A percentile compares a stretch with the other conserved stretches of the same genome.
phyloP scores from a whole-genome alignment of 2,888 invertebrate genomes.

The Sphecodes monilicornis region DNA sequence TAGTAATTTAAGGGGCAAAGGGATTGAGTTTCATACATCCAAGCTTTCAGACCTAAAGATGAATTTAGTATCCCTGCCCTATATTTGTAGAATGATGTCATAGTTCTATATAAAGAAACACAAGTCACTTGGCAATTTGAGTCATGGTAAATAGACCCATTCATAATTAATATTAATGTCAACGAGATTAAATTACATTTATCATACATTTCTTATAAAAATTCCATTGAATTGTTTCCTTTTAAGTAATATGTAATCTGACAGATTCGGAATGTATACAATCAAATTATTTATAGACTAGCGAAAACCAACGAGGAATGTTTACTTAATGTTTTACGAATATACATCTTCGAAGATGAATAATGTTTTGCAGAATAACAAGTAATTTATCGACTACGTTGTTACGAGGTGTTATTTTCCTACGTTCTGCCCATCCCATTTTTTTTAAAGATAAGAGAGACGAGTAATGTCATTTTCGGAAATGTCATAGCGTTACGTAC shows the following conservation, averaged over 20 bases:
- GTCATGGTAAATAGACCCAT: conserved; percentile 34
- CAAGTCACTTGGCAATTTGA: conserved; percentile 55
- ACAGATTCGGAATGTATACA: conserved; percentile 25
- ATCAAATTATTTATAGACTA: background rate
- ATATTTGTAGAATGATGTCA: conserved; percentile 71
- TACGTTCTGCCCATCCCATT: background rate
- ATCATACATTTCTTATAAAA: background rate
- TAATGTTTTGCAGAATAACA: background rate
- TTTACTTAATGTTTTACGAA: background rate
- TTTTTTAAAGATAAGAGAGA: background rate
- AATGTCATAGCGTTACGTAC: background rate
- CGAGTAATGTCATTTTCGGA: conserved; percentile 1
- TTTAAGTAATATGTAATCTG: conserved; percentile 8
- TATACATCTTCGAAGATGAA: background rate
- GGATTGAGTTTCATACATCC: conserved; percentile 60
- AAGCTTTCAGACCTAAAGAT: conserved; percentile 57
- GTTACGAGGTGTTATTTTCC: background rate
- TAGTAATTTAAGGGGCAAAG: conserved; percentile 12
- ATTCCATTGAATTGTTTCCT: background rate
- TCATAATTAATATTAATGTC: conserved; percentile 26
- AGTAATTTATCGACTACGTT: background rate
- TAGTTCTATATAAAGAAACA: conserved; percentile 72
- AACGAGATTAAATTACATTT: conserved; percentile 6
- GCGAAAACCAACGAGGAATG: background rate
- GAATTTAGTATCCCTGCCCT: conserved; percentile 62